These are phyloP conservation scores for Fukomys damarensis DNA, from an alignment of 2,113 vertebrate genomes.

Conservation along the genomic window DNA sequence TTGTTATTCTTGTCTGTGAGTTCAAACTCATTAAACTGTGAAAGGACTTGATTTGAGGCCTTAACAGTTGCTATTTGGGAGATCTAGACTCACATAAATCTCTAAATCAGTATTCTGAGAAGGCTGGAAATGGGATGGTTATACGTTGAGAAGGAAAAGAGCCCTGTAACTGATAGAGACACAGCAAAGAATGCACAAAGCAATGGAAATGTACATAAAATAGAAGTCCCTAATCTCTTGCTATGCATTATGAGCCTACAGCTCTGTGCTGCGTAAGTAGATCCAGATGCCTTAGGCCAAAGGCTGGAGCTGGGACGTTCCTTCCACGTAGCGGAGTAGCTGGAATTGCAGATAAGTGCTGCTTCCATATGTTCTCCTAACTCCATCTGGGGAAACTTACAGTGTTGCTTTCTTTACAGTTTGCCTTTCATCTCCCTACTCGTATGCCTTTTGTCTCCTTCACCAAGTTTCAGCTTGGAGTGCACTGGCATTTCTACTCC, in stretches of 20 bases:
- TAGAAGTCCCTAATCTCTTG: neutral
- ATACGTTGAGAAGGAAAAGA: neutral
- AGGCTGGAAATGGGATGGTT: neutral
- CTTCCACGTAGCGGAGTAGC: neutral
- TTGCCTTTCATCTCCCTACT: neutral
- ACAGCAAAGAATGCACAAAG: neutral
- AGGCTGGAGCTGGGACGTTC: neutral
- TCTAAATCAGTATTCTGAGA: neutral
- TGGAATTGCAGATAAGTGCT: no score
- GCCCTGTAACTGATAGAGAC: no score
- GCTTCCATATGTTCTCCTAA: neutral
- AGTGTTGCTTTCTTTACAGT: neutral
- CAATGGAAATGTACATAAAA: neutral
- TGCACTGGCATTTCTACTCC: neutral
- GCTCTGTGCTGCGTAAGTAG: neutral
- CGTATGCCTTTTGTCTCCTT: neutral
- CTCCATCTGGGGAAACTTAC: neutral
- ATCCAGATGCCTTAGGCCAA: neutral
- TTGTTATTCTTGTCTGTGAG: neutral
- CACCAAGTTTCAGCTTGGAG: neutral
- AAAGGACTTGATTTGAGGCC: neutral
- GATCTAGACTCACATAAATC: no score
- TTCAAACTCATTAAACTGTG: neutral
- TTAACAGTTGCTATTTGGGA: neutral
- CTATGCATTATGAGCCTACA: neutral